phyloP scores from a whole-genome alignment of 1,140 invertebrate genomes.

The Manduca sexta region DNA sequence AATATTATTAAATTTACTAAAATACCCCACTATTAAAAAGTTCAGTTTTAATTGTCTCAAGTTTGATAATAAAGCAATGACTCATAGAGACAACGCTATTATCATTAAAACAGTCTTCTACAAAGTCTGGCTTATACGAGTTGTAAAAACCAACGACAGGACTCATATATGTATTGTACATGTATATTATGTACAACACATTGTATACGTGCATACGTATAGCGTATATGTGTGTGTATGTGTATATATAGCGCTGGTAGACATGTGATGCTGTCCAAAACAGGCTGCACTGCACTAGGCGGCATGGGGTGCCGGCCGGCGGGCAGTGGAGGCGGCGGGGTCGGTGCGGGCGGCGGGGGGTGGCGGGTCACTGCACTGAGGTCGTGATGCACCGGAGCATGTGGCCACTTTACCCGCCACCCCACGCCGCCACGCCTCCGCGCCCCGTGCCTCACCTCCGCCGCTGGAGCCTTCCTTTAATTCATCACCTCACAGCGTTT shows the following conservation, averaged over 20 bases:
- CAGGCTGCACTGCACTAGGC: constrained; percentile 21
- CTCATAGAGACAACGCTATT: too few relatives aligned
- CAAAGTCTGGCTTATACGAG: too few relatives aligned
- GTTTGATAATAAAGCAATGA: too few relatives aligned
- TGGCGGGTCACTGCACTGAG: constrained; percentile 50
- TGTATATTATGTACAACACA: too few relatives aligned
- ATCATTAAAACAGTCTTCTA: too few relatives aligned
- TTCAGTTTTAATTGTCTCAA: too few relatives aligned
- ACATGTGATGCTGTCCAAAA: neutral
- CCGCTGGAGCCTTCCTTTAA: constrained; percentile 14
- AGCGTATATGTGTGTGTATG: neutral
- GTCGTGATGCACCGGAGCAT: constrained; percentile 50
- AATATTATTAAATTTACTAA: too few relatives aligned
- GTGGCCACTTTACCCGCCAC: constrained; percentile 25
- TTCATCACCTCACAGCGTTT: constrained; percentile 14
- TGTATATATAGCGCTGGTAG: neutral
- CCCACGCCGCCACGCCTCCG: constrained; percentile 17
- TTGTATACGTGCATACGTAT: neutral
- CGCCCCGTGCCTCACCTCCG: constrained; percentile 15
- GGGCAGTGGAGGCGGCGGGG: constrained; percentile 12
- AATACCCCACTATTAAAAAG: too few relatives aligned
- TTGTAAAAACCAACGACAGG: too few relatives aligned
- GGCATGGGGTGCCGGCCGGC: constrained; percentile 10
- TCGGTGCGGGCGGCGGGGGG: constrained; percentile 6
- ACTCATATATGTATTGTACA: too few relatives aligned